Evolutionary conservation across 2,113 vertebrate species (phyloP), one percentile per base, ranked within the genome.

Genomic region (Hemibagrus wyckioides): DNA sequence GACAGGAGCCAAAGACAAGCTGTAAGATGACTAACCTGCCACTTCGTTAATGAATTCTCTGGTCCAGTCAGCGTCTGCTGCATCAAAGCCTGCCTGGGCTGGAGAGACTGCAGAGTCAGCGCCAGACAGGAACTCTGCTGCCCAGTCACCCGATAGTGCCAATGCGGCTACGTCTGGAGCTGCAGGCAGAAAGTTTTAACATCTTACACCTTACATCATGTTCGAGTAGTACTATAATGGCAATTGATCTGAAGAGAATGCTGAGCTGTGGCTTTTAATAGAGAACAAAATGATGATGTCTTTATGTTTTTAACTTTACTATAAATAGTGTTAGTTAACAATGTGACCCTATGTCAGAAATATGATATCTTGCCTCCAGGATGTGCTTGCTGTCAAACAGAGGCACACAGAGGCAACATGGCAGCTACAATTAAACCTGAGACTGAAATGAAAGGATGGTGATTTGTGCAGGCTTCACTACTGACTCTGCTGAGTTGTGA

Each of bases 31-130:
- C 90, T 94, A 82, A 99, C 98, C 98, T 95, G 97, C 94, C 86
- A 96, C 97, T 90, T 99, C 98, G n/a, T 96, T 96, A 79, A 99
- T 99, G 94, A 99, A 99, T 89, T 99, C 98, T 89, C 96, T 96
- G 1, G 97, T 99, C 98, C 98, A 99, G 91, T 99, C 98, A 30
- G 97, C 95, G 73, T 99, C 98, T 36, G 96, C 95, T 59, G 96
- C 94, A 89, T 99, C 90, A 0, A 95, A 90, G 48, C 90, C 89
- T 6, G 86, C 85, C 67, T 97, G 94, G 39, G 96, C 95, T 19
- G 95, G 93, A 48, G 96, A 77, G 25, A 95, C 91, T 71, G 94
- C 89, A 1, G 95, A 90, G 85, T 97, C 97, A 17, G 95, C 94
- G 52, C 95, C 93, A 7, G 96, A 95, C 88, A 98, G 92, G 91